Conservation (phyloP, 2,797 vertebrate genomes). For the Esox masquinongy region DNA sequence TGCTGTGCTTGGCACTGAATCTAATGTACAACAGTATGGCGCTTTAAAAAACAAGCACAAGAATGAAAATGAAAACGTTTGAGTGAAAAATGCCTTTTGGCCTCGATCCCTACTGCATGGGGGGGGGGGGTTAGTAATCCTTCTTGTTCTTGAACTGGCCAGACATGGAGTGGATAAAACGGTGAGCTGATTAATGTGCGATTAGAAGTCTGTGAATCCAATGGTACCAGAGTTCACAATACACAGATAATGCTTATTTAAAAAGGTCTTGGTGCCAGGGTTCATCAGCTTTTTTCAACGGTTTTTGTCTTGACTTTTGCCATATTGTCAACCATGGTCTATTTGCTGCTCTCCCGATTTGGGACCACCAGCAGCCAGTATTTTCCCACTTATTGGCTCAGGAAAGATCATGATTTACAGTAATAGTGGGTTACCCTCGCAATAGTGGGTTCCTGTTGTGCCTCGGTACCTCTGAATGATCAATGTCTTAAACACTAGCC, state of each 20-base stretch:
- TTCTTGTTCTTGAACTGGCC: constrained; percentile 53
- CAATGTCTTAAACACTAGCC: not conserved
- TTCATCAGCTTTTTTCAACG: constrained; percentile 8
- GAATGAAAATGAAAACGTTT: too few relatives aligned
- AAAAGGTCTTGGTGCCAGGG: constrained; percentile 46
- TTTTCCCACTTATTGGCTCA: not conserved
- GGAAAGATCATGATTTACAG: not conserved
- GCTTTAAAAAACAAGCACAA: not conserved
- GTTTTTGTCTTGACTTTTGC: not conserved
- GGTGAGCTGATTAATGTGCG: constrained; percentile 74
- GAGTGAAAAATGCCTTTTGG: constrained; percentile 15
- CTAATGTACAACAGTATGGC: not conserved
- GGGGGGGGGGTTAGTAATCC: constrained; percentile 59
- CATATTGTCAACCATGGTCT: not conserved
- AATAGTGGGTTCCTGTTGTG: not conserved
- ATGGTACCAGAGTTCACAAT: constrained; percentile 23
- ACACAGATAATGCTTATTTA: constrained; percentile 64
- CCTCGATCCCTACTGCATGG: constrained; percentile 9
- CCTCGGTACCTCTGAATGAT: not conserved
- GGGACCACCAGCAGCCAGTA: not conserved
- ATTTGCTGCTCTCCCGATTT: not conserved
- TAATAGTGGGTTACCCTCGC: not conserved
- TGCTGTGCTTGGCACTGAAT: constrained; percentile 29
- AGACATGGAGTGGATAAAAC: constrained; percentile 67
- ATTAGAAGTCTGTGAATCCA: constrained; percentile 66